These are phyloP conservation scores for Lepilemur ruficaudatus DNA, from an alignment of 2,797 vertebrate species.

Conservation along the genomic window DNA sequence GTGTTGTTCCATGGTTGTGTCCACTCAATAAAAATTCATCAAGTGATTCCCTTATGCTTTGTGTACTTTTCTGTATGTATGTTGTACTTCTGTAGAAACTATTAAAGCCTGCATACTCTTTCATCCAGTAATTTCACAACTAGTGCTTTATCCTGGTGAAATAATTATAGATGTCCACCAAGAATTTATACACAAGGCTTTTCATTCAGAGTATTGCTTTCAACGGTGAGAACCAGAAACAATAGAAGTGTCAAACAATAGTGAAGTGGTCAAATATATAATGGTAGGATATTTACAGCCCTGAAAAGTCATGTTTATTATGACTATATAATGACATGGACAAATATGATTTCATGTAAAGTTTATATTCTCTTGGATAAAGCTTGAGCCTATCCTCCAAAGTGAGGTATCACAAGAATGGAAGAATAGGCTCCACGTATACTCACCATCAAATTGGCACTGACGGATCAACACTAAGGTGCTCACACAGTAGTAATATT, in stretches of 20 bases:
- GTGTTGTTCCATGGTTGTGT: neutral
- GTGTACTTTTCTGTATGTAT: neutral
- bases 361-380: neutral
- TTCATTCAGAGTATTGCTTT: slow-evolving; percentile 29
- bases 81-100: slow-evolving; percentile 15
- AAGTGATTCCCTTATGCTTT: neutral
- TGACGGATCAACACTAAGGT: no score
- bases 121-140: slow-evolving; percentile 45
- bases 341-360: neutral
- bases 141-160: neutral
- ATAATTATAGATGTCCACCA: slow-evolving; percentile 21
- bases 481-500: no score
- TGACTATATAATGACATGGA: neutral
- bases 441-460: no score
- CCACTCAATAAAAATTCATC: neutral
- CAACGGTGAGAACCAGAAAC: slow-evolving; percentile 20
- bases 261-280: slow-evolving; percentile 28
- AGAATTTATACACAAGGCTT: slow-evolving; percentile 13
- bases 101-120: neutral
- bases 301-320: slow-evolving; percentile 10
- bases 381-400: no score
- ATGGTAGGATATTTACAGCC: slow-evolving; percentile 10
- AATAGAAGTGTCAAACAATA: neutral
- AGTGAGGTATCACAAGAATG: no score
- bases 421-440: no score